Evolutionary conservation across 2,888 invertebrate genomes (phyloP).

Genomic region (Agrochola circellaris): DNA sequence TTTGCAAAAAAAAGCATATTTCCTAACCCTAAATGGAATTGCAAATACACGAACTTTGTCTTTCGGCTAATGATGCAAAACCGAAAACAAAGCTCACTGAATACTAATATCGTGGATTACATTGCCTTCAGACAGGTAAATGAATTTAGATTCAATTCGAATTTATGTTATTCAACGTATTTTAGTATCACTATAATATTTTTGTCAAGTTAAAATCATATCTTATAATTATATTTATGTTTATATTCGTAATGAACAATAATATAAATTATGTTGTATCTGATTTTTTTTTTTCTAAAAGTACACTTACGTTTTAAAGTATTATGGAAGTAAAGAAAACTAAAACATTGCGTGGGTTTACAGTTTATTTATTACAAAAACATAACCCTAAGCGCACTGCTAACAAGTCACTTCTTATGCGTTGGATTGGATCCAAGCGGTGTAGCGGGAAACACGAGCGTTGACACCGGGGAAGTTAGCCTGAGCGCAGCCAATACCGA

Average conservation of each 20-base stretch:
- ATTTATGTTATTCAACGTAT: background rate
- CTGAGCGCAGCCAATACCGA: constrained; percentile 72
- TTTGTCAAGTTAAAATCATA: background rate
- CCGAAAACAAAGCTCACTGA: too few relatives aligned
- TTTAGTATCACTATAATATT: background rate
- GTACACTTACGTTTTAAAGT: background rate
- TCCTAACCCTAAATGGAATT: too few relatives aligned
- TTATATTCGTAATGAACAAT: background rate
- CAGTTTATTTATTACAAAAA: constrained; percentile 30
- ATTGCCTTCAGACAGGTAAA: too few relatives aligned
- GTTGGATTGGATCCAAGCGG: constrained; percentile 74
- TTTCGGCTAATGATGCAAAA: too few relatives aligned
- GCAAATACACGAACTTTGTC: too few relatives aligned
- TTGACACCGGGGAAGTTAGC: constrained; percentile 77
- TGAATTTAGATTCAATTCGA: background rate
- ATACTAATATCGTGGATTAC: too few relatives aligned
- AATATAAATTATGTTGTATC: too few relatives aligned
- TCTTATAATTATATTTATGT: background rate
- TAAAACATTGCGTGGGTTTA: background rate
- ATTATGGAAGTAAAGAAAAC: background rate
- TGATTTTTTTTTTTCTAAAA: background rate
- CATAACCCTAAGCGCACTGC: background rate
- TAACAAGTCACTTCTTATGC: constrained; percentile 57
- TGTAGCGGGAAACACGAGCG: constrained; percentile 73
- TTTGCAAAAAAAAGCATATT: too few relatives aligned